Evolutionary conservation across 1,140 invertebrate genomes (phyloP).

Genomic region (Bombus pyrosoma): DNA sequence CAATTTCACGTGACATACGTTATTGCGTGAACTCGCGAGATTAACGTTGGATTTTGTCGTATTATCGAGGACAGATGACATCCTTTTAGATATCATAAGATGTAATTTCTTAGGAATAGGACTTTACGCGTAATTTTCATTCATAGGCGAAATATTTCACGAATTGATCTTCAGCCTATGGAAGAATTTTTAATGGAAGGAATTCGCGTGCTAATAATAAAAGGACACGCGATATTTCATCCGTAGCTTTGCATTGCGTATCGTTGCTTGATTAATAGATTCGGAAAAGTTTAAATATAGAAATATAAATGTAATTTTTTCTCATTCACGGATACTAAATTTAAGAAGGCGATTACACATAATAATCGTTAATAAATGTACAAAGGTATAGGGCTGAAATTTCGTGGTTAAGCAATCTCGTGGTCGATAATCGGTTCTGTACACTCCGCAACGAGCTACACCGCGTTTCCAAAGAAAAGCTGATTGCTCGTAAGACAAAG

Average conservation of each 20-base stretch:
- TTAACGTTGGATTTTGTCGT: neutral
- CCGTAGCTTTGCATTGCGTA: too few relatives aligned
- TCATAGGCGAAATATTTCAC: too few relatives aligned
- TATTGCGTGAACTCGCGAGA: neutral
- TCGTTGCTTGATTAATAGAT: too few relatives aligned
- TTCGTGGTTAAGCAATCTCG: neutral
- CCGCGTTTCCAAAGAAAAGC: conserved; percentile 27
- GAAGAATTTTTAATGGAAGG: too few relatives aligned
- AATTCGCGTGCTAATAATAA: too few relatives aligned
- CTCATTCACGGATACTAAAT: neutral
- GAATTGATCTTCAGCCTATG: too few relatives aligned
- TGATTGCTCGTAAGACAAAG: conserved; percentile 43
- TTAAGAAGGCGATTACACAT: neutral
- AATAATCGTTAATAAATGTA: too few relatives aligned
- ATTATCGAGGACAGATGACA: too few relatives aligned
- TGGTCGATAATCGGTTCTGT: neutral
- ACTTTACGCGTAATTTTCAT: too few relatives aligned
- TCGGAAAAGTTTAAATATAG: too few relatives aligned
- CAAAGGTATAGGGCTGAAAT: neutral
- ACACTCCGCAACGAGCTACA: neutral
- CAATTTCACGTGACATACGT: conserved; percentile 33
- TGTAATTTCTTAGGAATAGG: too few relatives aligned
- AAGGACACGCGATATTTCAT: neutral
- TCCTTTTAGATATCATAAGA: too few relatives aligned
- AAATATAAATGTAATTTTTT: neutral